Evolutionary conservation across 2,888 invertebrate species (phyloP), one percentile per base, ranked within the genome.

Genomic region (Steinernema scapterisci): DNA sequence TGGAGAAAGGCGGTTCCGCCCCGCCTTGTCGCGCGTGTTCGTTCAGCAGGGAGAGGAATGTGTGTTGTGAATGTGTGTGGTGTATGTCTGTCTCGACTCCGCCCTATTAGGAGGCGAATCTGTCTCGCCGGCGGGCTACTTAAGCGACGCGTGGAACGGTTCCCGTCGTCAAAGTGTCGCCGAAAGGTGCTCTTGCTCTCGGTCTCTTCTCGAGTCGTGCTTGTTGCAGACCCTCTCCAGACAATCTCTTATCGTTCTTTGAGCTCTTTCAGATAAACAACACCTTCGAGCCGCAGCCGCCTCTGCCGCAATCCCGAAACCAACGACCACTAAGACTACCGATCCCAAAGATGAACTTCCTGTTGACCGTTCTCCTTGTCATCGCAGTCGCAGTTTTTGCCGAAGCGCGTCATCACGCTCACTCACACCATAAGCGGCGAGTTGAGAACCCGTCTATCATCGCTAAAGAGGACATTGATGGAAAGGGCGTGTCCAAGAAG

Each of bases 1-100:
- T 27, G 3, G 7, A 48, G 63, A 27, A 63, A 63, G 63, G 63
- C 63, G 63, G 63, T 63, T 63, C 63, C 6, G 63, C 63, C 63
- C 27, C 63, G 63, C 63, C 63, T 63, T 13, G 63, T 31, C 63
- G 27, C 63, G 31, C 38, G 38, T 38, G 38, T 9, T 38, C 38
- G n/a, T n/a, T n/a, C n/a, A n/a, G n/a, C n/a, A n/a, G n/a, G n/a
- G n/a, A n/a, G n/a, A 38, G 38, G 38, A 63, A 16, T 25, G 63
- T 54, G 11, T 31, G 13, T 27, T 27, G 11, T 63, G 63, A 63
- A 63, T 63, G 31, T 31, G 63, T 63, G 63, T 21, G 63, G 52
- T 21, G 38, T 38, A 38, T 13, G 13, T 48, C 19, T 27, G 63
- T 63, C 63, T 63, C 11, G 38, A 25, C 63, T 25, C 27, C 63